Evolutionary conservation across 2,113 vertebrate genomes (phyloP).

Genomic region (Semnornis frantzii): DNA sequence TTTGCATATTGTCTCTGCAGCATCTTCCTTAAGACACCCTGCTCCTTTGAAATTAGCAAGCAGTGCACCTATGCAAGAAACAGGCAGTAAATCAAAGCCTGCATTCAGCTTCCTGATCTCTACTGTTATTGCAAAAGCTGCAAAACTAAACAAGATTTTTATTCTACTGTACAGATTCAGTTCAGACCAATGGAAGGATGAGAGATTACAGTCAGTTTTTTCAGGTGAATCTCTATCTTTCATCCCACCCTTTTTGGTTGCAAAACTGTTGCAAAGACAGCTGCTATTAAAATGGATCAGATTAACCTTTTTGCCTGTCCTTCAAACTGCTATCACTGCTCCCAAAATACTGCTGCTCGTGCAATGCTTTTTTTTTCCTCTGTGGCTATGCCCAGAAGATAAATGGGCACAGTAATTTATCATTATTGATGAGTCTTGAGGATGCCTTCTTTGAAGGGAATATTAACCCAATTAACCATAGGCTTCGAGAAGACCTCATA

Average conservation of each 20-base stretch:
- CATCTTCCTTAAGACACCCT: not conserved
- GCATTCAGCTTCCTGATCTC: not conserved
- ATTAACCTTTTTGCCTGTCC: not conserved
- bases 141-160: constrained; percentile 25
- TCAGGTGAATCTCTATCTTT: not conserved
- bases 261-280: not conserved
- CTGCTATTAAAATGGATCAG: not conserved
- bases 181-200: not conserved
- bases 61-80: not conserved
- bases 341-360: not conserved
- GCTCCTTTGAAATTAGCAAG: constrained; percentile 5
- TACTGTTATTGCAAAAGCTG: not conserved
- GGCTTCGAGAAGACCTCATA: too few relatives aligned
- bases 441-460: not conserved
- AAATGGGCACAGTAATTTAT: not conserved
- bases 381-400: not conserved
- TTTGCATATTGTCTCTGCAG: not conserved
- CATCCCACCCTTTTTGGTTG: not conserved
- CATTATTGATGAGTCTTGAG: constrained; percentile 33
- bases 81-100: constrained; percentile 13
- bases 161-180: not conserved
- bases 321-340: not conserved
- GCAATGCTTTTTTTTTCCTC: not conserved
- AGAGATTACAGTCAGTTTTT: not conserved
- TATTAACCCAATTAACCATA: not conserved